Base-by-base conservation (phyloP, 2,797 vertebrate genomes). In the Gymnoscopelus braueri region DNA sequence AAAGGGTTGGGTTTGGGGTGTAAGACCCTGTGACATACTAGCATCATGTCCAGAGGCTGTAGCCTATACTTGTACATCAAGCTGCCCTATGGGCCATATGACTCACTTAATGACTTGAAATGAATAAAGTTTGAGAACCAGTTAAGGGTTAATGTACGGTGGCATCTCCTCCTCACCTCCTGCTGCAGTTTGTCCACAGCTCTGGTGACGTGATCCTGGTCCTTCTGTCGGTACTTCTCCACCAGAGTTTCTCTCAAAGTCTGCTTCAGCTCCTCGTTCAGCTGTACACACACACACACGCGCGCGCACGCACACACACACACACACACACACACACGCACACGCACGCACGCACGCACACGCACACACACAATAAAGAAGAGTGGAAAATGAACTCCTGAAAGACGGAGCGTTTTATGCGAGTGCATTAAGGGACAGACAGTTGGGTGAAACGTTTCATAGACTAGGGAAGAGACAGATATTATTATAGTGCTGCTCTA, bases 141-240 rank as follows among this genome's bases (percentile, higher is more conserved):
- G 19, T 19, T 19, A 19, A 19, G 19, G 19, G 19, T 19, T 19
- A 19, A 19, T 19, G 19, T 19, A 19, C 19, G 19, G 19, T 19
- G 3, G 26, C 26, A 3, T 29, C 26, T 29, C 26, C 26, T 29
- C 26, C 26, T 29, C 35, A 98, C 98, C 95, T 99, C 96, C 83
- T 98, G 96, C 85, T 99, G 98, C 71, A 99, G 92, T 83, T 96
- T 96, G 91, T 99, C 94, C 63, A 98, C 96, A 0, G 98, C 98
- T 0, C 50, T 85, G 60, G 97, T 99, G 84, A 99, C 91, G 0
- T 95, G 92, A 14, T 95, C 93, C 0, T 86, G 79, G 10, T 63
- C 14, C 2, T 26, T 54, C 77, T 91, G 87, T 11, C 72, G 0
- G 75, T 98, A 98, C 78, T 93, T 95, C 85, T 93, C 80, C 65